Percentiles rank a stretch among this genome's conserved stretches.
Evolutionary conservation across 92 coral and sea anemone species (phyloP).

Genomic region (Heliopora coerulea): DNA sequence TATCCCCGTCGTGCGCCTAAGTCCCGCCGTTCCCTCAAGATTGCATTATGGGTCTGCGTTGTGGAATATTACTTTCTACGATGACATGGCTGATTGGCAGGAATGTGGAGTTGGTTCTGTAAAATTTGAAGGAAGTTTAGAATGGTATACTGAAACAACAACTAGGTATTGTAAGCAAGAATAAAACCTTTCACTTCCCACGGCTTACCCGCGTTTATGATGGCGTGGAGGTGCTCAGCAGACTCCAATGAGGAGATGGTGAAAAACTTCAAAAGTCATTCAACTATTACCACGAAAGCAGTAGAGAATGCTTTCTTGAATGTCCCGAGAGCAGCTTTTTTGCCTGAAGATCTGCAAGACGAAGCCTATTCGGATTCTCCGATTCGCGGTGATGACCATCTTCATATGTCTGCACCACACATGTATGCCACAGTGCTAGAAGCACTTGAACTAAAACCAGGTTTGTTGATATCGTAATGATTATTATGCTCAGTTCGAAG

Average conservation of each 20-base stretch:
- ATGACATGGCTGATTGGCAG: too few relatives aligned
- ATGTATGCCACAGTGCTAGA: slow-evolving; percentile 97
- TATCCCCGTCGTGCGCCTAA: too few relatives aligned
- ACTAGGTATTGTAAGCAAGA: neutral
- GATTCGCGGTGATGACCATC: slow-evolving; percentile 86
- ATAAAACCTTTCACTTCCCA: neutral
- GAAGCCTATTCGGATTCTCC: slow-evolving; percentile 94
- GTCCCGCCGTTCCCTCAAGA: too few relatives aligned
- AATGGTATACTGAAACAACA: too few relatives aligned
- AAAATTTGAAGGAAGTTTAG: too few relatives aligned
- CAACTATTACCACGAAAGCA: slow-evolving; percentile 70
- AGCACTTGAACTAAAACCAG: slow-evolving; percentile 90
- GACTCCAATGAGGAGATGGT: slow-evolving; percentile 98
- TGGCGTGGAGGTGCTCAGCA: slow-evolving; percentile 91
- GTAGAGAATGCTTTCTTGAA: slow-evolving; percentile 91
- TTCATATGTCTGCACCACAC: slow-evolving; percentile 97
- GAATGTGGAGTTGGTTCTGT: too few relatives aligned
- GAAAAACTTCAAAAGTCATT: slow-evolving; percentile 79
- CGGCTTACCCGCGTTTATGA: neutral
- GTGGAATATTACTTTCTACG: too few relatives aligned
- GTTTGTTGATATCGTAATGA: too few relatives aligned
- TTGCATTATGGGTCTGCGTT: too few relatives aligned
- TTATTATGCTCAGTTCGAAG: too few relatives aligned
- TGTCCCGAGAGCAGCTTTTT: slow-evolving; percentile 91
- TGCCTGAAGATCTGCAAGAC: slow-evolving; percentile 74